phyloP scores from a whole-genome alignment of 2,888 invertebrate species.

The Buathra laborator region DNA sequence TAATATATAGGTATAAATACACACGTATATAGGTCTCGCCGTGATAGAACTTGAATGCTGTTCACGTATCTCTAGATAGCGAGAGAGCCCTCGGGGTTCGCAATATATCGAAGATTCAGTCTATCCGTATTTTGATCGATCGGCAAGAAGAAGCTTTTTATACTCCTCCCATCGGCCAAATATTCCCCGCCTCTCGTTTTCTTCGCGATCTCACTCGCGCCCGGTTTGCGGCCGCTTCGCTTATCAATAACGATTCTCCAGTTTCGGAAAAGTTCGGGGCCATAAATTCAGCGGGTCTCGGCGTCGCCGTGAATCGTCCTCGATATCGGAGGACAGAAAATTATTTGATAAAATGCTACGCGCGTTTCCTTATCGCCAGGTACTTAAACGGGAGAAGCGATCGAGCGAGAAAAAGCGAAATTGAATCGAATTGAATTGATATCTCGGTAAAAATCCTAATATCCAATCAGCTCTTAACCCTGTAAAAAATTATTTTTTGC shows the following conservation, averaged over 20 bases:
- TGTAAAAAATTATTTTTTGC: background rate
- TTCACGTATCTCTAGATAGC: constrained; percentile 25
- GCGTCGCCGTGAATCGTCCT: background rate
- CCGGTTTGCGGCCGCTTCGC: constrained; percentile 4
- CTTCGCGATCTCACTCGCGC: background rate
- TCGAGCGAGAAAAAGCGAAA: background rate
- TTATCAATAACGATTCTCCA: constrained; percentile 20
- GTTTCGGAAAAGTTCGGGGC: constrained; percentile 22
- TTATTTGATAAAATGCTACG: background rate
- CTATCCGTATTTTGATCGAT: constrained; percentile 52
- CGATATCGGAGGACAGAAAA: background rate
- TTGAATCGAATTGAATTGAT: background rate
- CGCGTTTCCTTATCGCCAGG: background rate
- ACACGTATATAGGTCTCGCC: background rate
- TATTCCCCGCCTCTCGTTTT: background rate
- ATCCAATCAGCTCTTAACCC: background rate
- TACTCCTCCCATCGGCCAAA: background rate
- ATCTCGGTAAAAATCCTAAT: background rate
- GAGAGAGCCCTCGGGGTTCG: constrained; percentile 35
- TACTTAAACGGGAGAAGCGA: too few relatives aligned
- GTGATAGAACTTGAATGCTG: constrained; percentile 33
- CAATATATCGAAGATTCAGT: constrained; percentile 30
- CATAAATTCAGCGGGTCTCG: constrained; percentile 33
- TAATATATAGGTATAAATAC: constrained; percentile 3
- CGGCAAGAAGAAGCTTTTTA: background rate